Percentiles rank a stretch among this genome's conserved stretches.
Conservation (phyloP, 1,140 invertebrate genomes). For the Nephila pilipes region DNA sequence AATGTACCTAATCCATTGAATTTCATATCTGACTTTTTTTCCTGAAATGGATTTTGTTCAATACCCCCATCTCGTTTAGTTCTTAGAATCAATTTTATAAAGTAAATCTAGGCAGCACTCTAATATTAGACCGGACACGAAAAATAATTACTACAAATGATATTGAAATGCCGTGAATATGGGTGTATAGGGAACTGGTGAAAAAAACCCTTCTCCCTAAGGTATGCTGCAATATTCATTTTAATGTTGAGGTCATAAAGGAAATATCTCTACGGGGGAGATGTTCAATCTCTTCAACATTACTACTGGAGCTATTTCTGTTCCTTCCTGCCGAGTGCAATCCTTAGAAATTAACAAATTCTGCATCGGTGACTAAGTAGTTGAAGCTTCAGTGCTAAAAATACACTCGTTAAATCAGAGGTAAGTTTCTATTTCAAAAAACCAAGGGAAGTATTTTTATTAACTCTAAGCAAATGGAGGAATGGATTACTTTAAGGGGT, state of each 20-base stretch:
- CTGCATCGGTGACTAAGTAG: background rate
- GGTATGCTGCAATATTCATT: conserved; percentile 53
- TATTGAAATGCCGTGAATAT: background rate
- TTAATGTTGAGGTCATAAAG: conserved; percentile 64
- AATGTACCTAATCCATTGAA: no score
- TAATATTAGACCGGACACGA: background rate
- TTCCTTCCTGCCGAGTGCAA: no score
- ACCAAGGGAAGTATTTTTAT: conserved; percentile 34
- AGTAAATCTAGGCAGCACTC: background rate
- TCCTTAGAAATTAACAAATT: background rate
- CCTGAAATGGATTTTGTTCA: no score
- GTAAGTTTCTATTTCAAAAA: conserved; percentile 15
- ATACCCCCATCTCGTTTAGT: background rate
- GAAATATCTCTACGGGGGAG: background rate
- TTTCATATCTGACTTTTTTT: no score
- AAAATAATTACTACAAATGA: conserved; percentile 30
- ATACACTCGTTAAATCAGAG: background rate
- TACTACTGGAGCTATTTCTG: conserved; percentile 24
- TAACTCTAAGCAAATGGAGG: conserved; percentile 30
- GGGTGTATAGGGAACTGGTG: background rate
- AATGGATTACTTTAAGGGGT: conserved; percentile 50
- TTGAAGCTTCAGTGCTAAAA: background rate
- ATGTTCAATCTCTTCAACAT: background rate
- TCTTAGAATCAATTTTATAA: background rate
- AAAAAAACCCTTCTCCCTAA: background rate